Evolutionary conservation across 2,888 invertebrate species (phyloP).

Genomic region (Sinhomidia bicolor): DNA sequence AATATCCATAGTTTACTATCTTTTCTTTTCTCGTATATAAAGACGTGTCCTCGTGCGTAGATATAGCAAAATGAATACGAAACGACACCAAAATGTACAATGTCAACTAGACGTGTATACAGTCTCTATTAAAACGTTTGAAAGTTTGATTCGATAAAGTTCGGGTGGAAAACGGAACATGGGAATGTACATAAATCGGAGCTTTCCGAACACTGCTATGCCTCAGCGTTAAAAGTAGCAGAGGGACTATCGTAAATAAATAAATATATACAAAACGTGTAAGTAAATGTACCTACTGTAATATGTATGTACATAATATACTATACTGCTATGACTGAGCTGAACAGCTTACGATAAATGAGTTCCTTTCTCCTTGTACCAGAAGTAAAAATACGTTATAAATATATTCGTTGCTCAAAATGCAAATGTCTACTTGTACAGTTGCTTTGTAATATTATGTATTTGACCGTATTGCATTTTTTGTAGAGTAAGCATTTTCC

Average conservation of each 20-base stretch:
- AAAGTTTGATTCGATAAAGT: conserved; percentile 9
- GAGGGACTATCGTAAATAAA: background rate
- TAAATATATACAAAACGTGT: no score
- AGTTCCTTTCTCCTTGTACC: background rate
- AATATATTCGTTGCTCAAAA: background rate
- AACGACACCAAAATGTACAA: background rate
- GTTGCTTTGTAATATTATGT: no score
- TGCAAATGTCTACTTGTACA: background rate
- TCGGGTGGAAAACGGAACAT: conserved; percentile 20
- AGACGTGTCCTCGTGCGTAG: background rate
- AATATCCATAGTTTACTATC: conserved; percentile 51
- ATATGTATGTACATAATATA: background rate
- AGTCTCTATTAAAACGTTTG: background rate
- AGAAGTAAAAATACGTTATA: background rate
- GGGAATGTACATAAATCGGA: background rate
- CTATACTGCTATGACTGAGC: background rate
- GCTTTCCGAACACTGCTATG: background rate
- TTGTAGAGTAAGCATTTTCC: no score
- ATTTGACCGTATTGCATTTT: no score
- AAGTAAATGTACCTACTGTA: no score
- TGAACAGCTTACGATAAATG: background rate
- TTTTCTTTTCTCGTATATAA: background rate
- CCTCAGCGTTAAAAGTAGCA: background rate
- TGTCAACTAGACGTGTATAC: background rate
- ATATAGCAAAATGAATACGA: background rate